Base-by-base conservation (phyloP, 2,888 invertebrate genomes). In the Xylocampa areola region DNA sequence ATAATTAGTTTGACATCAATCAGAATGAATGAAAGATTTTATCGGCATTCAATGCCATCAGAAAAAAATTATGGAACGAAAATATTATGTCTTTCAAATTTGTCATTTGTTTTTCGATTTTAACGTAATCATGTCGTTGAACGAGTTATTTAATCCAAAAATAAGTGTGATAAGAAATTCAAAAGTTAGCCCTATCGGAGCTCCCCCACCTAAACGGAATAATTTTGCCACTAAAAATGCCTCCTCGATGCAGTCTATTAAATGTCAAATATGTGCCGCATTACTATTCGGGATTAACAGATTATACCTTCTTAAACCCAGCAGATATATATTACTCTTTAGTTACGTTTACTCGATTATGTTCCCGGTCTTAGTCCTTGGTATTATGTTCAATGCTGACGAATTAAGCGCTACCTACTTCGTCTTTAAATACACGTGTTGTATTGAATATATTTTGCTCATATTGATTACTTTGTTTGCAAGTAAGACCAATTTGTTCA, bases 231-330 rank as follows among this genome's bases (percentile, higher is more conserved):
- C 47, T 2, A 72, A 68, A 36, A 43, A 30, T 29, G 48, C 43
- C 6, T 65, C 71, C 5, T 40, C 60, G 11, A 21, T 79, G 10
- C 55, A 68, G 7, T 74, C 81, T 25, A 59, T 83, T 3, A 82
- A 72, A 54, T 68, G 60, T 27, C 53, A 81, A 19, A 72, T 87
- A 29, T 51, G 50, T 14, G 5, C 72, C 0, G 79, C 79, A 54
- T 54, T 77, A 2, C 2, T 82, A 0, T 29, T 86, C 4, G 88
- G 84, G 1, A 67, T 87, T 1, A 84, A 84, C 48, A 77, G 88
- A 21, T 27, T 80, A 0, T 83, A 81, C 59, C 62, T 89, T 4
- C 45, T 87, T 0, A 71, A 76, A 14, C 68, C 50, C 1, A 76
- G 72, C 4, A 79, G 62, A 41, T n/a, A 73, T 1, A 2, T 77